Evolutionary conservation across 2,113 vertebrate genomes (phyloP).

Genomic region (Dunckerocampus dactyliophorus): DNA sequence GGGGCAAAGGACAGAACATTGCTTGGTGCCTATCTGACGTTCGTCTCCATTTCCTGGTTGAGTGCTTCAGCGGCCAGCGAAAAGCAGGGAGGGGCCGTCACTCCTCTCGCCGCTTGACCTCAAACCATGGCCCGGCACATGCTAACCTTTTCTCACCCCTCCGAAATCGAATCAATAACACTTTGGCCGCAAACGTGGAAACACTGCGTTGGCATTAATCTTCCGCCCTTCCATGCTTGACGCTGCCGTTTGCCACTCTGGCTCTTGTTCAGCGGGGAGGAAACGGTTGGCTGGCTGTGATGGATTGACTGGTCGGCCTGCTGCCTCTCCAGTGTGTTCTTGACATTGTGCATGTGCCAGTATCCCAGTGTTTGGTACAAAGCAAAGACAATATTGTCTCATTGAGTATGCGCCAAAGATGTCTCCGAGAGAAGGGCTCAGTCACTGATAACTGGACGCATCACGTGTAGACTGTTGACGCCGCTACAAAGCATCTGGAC

Average conservation of each 20-base stretch:
- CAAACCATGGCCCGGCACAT: conserved; percentile 52
- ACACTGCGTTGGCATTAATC: conserved; percentile 69
- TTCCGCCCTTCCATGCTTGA: conserved; percentile 68
- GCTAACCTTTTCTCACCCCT: conserved; percentile 69
- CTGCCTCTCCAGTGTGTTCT: conserved; percentile 4
- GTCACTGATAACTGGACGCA: not conserved
- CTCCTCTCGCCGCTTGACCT: conserved; percentile 60
- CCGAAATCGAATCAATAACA: conserved; percentile 72
- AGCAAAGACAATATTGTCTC: conserved; percentile 1
- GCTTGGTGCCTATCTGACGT: conserved; percentile 50
- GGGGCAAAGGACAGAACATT: conserved; percentile 53
- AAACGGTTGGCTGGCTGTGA: conserved; percentile 43
- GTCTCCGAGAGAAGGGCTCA: not conserved
- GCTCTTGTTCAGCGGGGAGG: conserved; percentile 38
- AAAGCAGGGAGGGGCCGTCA: conserved; percentile 53
- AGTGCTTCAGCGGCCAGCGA: conserved; percentile 58
- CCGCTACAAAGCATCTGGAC: conserved; percentile 7
- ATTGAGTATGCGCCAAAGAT: not conserved
- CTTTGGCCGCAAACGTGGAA: conserved; percentile 62
- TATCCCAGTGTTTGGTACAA: not conserved
- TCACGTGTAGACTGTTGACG: not conserved
- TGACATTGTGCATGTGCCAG: conserved; percentile 12
- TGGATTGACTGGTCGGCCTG: conserved; percentile 23
- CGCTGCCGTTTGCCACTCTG: conserved; percentile 60
- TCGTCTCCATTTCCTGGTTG: conserved; percentile 76